Evolutionary conservation across 2,113 vertebrate genomes (phyloP).

Genomic region (Cariama cristata): DNA sequence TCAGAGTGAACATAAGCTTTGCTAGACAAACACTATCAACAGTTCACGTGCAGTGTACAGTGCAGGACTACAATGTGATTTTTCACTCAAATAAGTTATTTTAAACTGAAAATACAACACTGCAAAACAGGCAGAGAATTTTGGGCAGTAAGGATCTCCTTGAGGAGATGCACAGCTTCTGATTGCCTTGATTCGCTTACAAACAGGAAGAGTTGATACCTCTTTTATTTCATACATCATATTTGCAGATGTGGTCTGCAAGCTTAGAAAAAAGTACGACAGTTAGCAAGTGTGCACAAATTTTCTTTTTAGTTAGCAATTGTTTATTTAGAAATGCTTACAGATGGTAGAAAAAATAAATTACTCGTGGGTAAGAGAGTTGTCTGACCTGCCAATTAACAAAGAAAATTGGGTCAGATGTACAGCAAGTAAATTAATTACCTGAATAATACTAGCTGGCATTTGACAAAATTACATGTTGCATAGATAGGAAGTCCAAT

Average conservation of each 20-base stretch:
- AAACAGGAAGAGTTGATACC: not conserved
- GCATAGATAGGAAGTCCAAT: not conserved
- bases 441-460: slow-evolving; percentile 1
- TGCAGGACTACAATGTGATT: not conserved
- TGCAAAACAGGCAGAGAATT: not conserved
- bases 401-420: slow-evolving; percentile 29
- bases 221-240: not conserved
- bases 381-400: slow-evolving; percentile 40
- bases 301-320: slow-evolving; percentile 2
- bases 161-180: not conserved
- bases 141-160: not conserved
- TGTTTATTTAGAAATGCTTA: slow-evolving; percentile 19
- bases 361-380: not conserved
- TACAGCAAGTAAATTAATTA: slow-evolving; percentile 49
- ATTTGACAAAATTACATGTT: slow-evolving; percentile 23
- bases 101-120: not conserved
- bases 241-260: not conserved
- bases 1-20: not conserved
- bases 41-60: not conserved
- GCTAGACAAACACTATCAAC: not conserved
- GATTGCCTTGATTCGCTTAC: not conserved
- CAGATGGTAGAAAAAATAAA: not conserved
- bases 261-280: not conserved
- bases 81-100: not conserved
- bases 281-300: not conserved